Evolutionary conservation across 64 coral and sea anemone genomes (phyloP).

Genomic region (Montipora cactus): DNA sequence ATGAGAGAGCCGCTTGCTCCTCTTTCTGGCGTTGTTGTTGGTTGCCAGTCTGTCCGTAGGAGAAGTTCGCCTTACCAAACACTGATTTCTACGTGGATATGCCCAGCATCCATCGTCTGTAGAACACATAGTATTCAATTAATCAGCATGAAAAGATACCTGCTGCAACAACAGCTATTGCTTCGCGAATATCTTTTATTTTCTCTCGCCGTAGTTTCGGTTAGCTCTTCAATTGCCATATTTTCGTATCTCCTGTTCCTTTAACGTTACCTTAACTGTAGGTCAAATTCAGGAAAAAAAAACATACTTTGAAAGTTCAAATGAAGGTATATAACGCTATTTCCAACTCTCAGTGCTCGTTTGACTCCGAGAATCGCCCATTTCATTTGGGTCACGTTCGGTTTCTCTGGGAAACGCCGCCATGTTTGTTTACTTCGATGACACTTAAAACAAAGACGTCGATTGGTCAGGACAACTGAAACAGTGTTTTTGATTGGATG

Average conservation of each 20-base stretch:
- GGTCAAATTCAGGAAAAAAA: background rate
- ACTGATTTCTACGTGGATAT: constrained; percentile 20
- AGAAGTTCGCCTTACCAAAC: constrained; percentile 18
- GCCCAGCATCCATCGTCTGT: constrained; percentile 41
- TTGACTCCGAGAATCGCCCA: background rate
- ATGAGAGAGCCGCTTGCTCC: constrained; percentile 76
- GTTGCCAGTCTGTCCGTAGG: constrained; percentile 5
- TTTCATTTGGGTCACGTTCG: background rate
- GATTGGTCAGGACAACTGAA: constrained; percentile 12
- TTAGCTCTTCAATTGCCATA: background rate
- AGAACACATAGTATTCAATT: constrained; percentile 22
- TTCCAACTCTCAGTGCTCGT: background rate
- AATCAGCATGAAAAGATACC: background rate
- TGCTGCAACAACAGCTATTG: background rate
- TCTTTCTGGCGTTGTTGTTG: background rate
- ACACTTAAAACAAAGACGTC: background rate
- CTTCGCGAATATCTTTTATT: background rate
- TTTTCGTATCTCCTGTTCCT: background rate
- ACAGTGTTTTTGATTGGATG: background rate
- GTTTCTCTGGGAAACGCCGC: constrained; percentile 54
- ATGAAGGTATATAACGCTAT: background rate
- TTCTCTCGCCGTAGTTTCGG: background rate
- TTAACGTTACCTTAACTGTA: too few species aligned
- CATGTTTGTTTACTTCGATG: constrained; percentile 15
- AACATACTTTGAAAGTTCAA: background rate